Conservation (phyloP, 2,888 invertebrate species). For the Cryptophagus acutangulus region DNA sequence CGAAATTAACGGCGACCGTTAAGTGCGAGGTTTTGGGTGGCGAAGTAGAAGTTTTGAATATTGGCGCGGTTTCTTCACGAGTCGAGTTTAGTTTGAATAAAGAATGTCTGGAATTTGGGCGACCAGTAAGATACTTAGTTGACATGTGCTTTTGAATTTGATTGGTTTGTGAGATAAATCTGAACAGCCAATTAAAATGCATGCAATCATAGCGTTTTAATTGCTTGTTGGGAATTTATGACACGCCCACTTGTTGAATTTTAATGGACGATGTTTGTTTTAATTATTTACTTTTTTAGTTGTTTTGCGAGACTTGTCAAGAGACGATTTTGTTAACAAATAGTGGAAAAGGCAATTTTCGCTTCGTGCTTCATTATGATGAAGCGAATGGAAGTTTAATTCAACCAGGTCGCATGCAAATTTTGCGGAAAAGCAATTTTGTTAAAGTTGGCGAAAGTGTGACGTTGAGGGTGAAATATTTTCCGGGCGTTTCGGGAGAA, state of each 20-base stretch:
- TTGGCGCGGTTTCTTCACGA: conserved; percentile 53
- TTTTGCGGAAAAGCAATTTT: conserved; percentile 47
- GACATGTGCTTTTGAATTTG: no score
- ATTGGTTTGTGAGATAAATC: no score
- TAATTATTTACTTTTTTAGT: conserved; percentile 29
- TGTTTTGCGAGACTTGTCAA: conserved; percentile 42
- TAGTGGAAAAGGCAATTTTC: conserved; percentile 49
- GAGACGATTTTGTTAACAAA: conserved; percentile 48
- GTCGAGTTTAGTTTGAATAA: conserved; percentile 51
- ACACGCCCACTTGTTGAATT: no score
- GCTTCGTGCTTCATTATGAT: conserved; percentile 46
- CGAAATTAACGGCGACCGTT: conserved; percentile 48
- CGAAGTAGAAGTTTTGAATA: conserved; percentile 50
- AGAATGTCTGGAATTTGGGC: conserved; percentile 43
- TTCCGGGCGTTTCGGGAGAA: conserved; percentile 54
- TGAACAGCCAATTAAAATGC: no score
- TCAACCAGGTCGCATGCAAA: conserved; percentile 47
- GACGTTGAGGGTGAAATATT: conserved; percentile 49
- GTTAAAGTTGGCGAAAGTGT: conserved; percentile 47
- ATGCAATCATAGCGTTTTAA: no score
- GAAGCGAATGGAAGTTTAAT: conserved; percentile 28
- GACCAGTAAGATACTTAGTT: conserved; percentile 35
- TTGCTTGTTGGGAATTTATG: no score
- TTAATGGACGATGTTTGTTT: neutral
- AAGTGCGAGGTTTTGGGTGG: conserved; percentile 56